Evolutionary conservation across 2,113 vertebrate species (phyloP), one percentile per base, ranked within the genome.

Genomic region (Percina caprodes): DNA sequence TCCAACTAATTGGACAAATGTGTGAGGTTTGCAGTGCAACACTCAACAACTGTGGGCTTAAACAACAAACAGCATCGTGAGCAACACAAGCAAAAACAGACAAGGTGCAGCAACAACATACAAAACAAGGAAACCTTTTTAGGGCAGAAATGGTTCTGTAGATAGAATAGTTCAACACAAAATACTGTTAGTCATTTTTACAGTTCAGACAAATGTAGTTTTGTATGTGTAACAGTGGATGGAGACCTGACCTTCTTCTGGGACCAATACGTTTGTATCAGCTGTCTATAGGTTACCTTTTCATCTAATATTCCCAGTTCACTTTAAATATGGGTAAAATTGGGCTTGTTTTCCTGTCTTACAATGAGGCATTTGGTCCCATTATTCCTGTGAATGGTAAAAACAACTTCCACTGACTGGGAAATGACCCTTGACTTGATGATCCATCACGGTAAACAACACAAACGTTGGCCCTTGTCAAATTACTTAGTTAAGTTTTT

Each of bases 361-460:
- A 10, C 72, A 77, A 87, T n/a, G 56, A n/a, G 30, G 11, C 69
- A 80, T 68, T 74, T 78, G 72, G 19, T 77, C 51, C 42, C 6
- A 39, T 74, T 55, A 63, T 46, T 63, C 19, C 21, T 54, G 45
- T 16, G 72, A 46, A 68, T 71, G 54, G 70, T 46, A 54, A 67
- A 62, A 83, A 58, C 39, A 72, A 60, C 46, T 63, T 73, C 18
- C 61, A 33, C 51, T 26, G n/a, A 69, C 58, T 69, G 45, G 72
- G 73, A 72, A 85, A 85, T 68, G 45, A 79, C 23, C 23, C 16
- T 12, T 30, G 1, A 7, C 63, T 46, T 56, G 49, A 48, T 52
- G 62, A 82, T 85, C 79, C 71, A 73, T 85, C 67, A 72, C 79
- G 59, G 60, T n/a, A 67, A 80, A 77, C 66, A 71, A 65, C 19